A percentile compares a stretch with the other conserved stretches of the same genome.
phyloP scores from a whole-genome alignment of 2,797 vertebrate species.

The Melanotaenia parkinsoni region DNA sequence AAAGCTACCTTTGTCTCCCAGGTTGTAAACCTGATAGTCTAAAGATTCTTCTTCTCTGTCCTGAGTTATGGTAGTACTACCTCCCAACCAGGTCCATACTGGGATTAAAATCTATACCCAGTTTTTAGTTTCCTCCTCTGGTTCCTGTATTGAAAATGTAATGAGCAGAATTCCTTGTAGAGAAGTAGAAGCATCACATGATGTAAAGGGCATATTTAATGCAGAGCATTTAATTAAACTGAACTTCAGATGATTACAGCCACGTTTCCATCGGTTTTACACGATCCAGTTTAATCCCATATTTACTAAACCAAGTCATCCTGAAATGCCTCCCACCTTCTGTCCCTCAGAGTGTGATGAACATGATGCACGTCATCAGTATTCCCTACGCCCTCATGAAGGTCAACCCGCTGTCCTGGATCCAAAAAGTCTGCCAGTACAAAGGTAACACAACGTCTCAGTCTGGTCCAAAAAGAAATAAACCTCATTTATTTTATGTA shows the following conservation, averaged over 20 bases:
- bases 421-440: conserved; percentile 97
- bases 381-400: conserved; percentile 99
- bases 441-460: conserved; percentile 86
- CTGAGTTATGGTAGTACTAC: too few relatives aligned
- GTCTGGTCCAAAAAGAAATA: not conserved
- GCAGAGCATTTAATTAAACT: too few relatives aligned
- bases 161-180: not conserved
- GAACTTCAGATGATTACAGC: too few relatives aligned
- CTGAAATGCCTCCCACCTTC: not conserved
- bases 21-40: too few relatives aligned
- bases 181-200: too few relatives aligned
- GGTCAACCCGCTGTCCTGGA: conserved; percentile 98
- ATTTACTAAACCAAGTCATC: not conserved
- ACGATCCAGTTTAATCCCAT: not conserved
- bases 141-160: too few relatives aligned
- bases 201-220: too few relatives aligned
- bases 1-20: too few relatives aligned
- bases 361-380: conserved; percentile 99
- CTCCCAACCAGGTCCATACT: too few relatives aligned
- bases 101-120: too few relatives aligned
- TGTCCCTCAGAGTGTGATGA: conserved; percentile 93
- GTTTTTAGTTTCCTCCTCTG: too few relatives aligned
- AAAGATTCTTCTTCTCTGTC: too few relatives aligned
- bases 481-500: not conserved
- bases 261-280: not conserved